These are phyloP conservation scores for pig (Sus scrofa) DNA, from an alignment of 2,113 vertebrate genomes.

Conservation along the genomic window T2T-Sscrofa CM000812.6:122872001-122872500, in stretches of 20 bases:
- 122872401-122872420: not conserved
- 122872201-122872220: not conserved
- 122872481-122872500: not conserved
- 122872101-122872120: not conserved
- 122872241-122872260: conserved; percentile 21
- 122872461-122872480: not conserved
- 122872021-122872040: not conserved
- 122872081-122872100: not conserved
- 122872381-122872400: not conserved
- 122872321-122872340: not conserved
- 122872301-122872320: not conserved
- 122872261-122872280: conserved; percentile 7
- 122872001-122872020: not conserved
- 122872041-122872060: not conserved
- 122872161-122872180: conserved; percentile 11
- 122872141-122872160: conserved; percentile 16
- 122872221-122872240: not conserved
- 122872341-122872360: not conserved
- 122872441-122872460: not conserved
- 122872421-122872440: not conserved
- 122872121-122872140: not conserved
- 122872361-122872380: not conserved
- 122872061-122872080: not conserved
- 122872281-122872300: conserved; percentile 21
- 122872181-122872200: not conserved